phyloP scores from a whole-genome alignment of 2,113 vertebrate genomes.

The Mustelus asterias region DNA sequence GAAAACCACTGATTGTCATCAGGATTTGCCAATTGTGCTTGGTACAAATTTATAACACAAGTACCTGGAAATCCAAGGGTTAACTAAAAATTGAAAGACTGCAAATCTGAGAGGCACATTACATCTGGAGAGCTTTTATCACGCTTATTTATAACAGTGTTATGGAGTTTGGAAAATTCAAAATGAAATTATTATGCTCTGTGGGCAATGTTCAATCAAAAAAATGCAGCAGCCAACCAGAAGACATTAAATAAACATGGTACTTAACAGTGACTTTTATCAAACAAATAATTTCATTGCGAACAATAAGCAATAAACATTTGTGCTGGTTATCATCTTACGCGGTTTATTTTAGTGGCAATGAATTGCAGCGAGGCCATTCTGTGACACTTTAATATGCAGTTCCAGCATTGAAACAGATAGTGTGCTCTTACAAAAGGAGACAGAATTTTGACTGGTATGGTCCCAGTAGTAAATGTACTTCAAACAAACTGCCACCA shows the following conservation, averaged over 20 bases:
- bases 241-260: not conserved
- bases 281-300: not conserved
- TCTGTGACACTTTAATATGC: not conserved
- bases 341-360: not conserved
- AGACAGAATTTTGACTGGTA: not conserved
- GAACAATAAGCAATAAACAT: slow-evolving; percentile 9
- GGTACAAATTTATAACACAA: not conserved
- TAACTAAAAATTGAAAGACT: slow-evolving; percentile 1
- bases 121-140: not conserved
- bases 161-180: not conserved
- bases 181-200: slow-evolving; percentile 23
- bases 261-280: not conserved
- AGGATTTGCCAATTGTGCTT: not conserved
- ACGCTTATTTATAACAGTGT: not conserved
- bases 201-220: slow-evolving; percentile 20
- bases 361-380: not conserved
- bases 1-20: not conserved
- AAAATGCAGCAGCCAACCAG: not conserved
- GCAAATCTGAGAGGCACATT: not conserved
- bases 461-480: too few species aligned
- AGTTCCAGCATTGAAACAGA: not conserved
- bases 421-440: not conserved
- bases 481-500: not conserved
- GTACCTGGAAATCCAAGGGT: not conserved
- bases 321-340: slow-evolving; percentile 1